Evolutionary conservation across 2,888 invertebrate genomes (phyloP).

Genomic region (Zonitis immaculata): DNA sequence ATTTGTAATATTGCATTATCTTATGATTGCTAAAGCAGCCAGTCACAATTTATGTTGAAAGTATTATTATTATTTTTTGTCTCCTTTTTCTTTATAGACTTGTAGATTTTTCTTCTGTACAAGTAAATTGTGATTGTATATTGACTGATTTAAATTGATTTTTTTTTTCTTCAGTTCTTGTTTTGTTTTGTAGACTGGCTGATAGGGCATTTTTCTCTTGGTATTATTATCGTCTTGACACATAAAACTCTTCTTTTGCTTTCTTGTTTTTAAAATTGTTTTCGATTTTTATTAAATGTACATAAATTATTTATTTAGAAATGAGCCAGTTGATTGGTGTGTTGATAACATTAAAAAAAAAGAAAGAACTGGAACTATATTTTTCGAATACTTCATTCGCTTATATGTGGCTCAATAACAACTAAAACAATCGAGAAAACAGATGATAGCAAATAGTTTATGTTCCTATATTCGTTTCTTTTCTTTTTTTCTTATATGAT

Average conservation of each 20-base stretch:
- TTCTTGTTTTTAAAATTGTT: background rate
- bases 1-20: conserved; percentile 28
- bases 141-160: conserved; percentile 20
- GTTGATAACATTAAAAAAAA: conserved; percentile 6
- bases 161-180: too few relatives aligned
- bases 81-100: background rate
- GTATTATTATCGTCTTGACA: background rate
- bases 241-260: background rate
- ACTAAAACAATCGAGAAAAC: too few relatives aligned
- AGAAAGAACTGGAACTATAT: background rate
- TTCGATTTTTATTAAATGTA: conserved; percentile 11
- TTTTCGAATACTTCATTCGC: background rate
- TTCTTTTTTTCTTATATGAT: too few relatives aligned
- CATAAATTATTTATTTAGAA: conserved; percentile 17
- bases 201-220: background rate
- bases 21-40: conserved; percentile 29
- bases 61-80: conserved; percentile 26
- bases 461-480: too few relatives aligned
- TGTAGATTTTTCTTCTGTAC: conserved; percentile 8
- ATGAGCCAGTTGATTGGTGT: conserved; percentile 18
- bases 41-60: conserved; percentile 29
- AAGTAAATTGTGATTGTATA: conserved; percentile 25
- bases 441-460: too few relatives aligned
- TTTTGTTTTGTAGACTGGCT: conserved; percentile 7
- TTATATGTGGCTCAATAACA: conserved; percentile 17